Evolutionary conservation across 2,797 vertebrate genomes (phyloP).

Genomic region (Falco novaeseelandiae): DNA sequence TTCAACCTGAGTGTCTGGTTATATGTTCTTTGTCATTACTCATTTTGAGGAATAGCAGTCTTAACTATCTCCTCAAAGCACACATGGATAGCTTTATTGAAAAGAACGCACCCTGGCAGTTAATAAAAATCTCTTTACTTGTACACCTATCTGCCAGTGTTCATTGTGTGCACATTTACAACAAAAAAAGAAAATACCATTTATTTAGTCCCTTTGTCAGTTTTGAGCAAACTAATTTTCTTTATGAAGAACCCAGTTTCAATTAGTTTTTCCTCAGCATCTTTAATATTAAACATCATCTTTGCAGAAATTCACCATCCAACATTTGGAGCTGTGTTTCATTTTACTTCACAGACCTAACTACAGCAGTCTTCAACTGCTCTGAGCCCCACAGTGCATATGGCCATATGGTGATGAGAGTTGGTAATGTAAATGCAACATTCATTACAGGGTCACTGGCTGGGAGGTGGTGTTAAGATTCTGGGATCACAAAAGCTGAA

Average conservation of each 20-base stretch:
- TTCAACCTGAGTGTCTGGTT: neutral
- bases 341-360: conserved; percentile 7
- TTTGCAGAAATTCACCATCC: neutral
- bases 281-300: neutral
- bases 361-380: neutral
- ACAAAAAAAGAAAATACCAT: neutral
- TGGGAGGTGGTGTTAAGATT: conserved; percentile 20
- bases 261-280: neutral
- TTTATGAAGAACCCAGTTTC: neutral
- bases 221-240: neutral
- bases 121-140: neutral
- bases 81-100: neutral
- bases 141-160: neutral
- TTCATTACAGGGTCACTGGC: neutral
- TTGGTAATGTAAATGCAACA: neutral
- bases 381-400: neutral
- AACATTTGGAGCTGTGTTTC: neutral
- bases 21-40: neutral
- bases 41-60: conserved; percentile 1
- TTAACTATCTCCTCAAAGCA: conserved; percentile 13
- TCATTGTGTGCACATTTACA: neutral
- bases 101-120: neutral
- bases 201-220: neutral
- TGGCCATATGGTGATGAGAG: neutral
- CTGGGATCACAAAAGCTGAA: conserved; percentile 2